These are phyloP conservation scores for Chaetops frenatus DNA, from an alignment of 2,113 vertebrate genomes.

Conservation along the genomic window DNA sequence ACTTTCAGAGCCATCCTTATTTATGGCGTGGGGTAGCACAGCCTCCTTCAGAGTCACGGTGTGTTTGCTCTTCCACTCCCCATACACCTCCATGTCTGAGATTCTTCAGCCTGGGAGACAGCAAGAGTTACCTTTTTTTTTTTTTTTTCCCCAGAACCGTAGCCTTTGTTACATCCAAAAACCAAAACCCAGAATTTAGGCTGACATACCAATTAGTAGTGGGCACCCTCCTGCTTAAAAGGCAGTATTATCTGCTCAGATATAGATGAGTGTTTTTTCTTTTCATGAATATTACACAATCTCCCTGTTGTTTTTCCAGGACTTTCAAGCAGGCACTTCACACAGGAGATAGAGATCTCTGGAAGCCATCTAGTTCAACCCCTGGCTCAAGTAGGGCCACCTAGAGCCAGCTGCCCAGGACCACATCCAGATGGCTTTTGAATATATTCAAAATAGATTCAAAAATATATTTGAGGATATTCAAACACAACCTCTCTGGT, in stretches of 20 bases:
- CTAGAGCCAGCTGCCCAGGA: not conserved
- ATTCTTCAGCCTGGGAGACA: not conserved
- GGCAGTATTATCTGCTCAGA: not conserved
- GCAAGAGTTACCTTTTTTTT: not conserved
- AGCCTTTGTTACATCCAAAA: not conserved
- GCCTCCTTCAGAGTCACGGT: fast-evolving
- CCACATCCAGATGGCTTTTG: not conserved
- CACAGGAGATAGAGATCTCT: not conserved
- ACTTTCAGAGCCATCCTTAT: not conserved
- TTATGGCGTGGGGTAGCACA: not conserved
- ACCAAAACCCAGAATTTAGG: not conserved
- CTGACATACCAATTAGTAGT: not conserved
- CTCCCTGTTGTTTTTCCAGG: not conserved
- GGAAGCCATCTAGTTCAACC: not conserved
- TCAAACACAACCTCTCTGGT: not conserved
- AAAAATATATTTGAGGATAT: not conserved
- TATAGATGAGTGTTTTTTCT: not conserved
- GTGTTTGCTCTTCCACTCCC: not conserved
- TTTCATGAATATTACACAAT: not conserved
- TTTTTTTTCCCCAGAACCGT: not conserved
- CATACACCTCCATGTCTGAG: not conserved
- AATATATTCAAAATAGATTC: not conserved
- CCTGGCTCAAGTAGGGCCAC: not conserved
- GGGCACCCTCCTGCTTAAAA: not conserved
- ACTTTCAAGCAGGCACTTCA: not conserved